Evolutionary conservation across 2,113 vertebrate genomes (phyloP), one percentile per base, ranked within the genome.

Genomic region (Spea bombifrons): DNA sequence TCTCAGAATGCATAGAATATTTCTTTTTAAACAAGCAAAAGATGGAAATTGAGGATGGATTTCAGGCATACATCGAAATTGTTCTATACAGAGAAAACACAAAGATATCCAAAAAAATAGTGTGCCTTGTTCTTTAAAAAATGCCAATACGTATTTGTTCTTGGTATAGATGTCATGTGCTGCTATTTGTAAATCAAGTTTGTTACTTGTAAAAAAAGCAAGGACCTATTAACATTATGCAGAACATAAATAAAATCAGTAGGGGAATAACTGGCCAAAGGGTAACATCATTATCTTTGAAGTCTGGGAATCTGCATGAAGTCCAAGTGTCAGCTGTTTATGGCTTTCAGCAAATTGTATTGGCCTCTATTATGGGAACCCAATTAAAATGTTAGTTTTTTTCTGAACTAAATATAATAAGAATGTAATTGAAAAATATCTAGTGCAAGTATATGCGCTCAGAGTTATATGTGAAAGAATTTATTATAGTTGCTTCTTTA

Each of bases 181-280:
- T 47, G 12, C 74, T 50, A 50, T 66, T 75, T 75, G 30, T 45
- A 47, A 75, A 69, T 45, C 67, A 49, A 46, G 16, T 46, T 8
- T 13, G 48, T 49, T 69, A 12, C 15, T 69, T 45, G 45, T 9
- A 13, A 16, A 13, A 45, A n/a, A n/a, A 48, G 46, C 49, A n/a
- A 45, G 67, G 49, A 69, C 46, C 47, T 69, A 69, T 69, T 69
- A 69, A 69, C 46, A 69, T 49, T 6, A 10, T 8, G 67, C n/a
- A 46, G 49, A 5, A 8, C 67, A 69, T 69, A 69, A 69, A 69
- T 69, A 69, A 69, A 48, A 69, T 15, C 67, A 69, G 67, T 69
- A n/a, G 67, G 67, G 49, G 46, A 69, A 69, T 69, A 69, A 69
- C 46, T 48, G 67, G 47, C 67, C 67, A 69, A 68, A 13, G 48